phyloP scores from a whole-genome alignment of 1,140 invertebrate species.

The Bicyclus anynana region DNA sequence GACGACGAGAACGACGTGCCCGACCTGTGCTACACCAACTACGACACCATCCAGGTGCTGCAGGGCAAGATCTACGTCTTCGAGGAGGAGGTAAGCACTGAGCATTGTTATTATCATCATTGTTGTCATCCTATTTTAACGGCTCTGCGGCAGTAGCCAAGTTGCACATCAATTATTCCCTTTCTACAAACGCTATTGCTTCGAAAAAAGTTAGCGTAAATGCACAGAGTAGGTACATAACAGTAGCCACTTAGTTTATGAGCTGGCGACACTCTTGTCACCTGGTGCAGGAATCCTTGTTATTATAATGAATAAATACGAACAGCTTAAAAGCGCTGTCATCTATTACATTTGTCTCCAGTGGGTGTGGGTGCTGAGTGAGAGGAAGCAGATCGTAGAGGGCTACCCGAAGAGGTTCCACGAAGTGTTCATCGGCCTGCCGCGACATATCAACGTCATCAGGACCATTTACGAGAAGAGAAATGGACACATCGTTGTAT shows the following conservation, averaged over 20 bases:
- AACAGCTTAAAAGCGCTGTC: too few species aligned
- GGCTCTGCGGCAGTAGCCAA: too few species aligned
- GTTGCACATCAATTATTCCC: too few species aligned
- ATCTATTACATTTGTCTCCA: conserved; percentile 28
- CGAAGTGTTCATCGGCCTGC: conserved; percentile 80
- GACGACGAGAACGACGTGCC: conserved; percentile 52
- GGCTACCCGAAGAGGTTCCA: conserved; percentile 81
- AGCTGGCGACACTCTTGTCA: too few species aligned
- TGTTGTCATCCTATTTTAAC: too few species aligned
- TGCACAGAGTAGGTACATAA: too few species aligned
- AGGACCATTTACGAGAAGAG: conserved; percentile 87
- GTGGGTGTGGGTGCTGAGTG: conserved; percentile 81
- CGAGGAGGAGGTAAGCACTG: conserved; percentile 83
- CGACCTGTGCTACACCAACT: conserved; percentile 80
- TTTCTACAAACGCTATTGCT: too few species aligned
- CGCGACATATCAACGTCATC: conserved; percentile 78
- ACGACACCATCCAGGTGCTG: conserved; percentile 83
- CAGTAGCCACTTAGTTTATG: too few species aligned
- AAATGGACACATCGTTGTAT: conserved; percentile 86
- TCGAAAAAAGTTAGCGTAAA: too few species aligned
- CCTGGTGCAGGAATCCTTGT: too few species aligned
- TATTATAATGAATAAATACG: too few species aligned
- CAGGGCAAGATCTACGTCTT: conserved; percentile 84
- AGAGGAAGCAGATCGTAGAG: conserved; percentile 69
- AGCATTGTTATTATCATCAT: too few species aligned